Percentiles rank a stretch among this genome's conserved stretches.
Conservation (phyloP, 2,797 vertebrate species). For the Valencia hispanica region DNA sequence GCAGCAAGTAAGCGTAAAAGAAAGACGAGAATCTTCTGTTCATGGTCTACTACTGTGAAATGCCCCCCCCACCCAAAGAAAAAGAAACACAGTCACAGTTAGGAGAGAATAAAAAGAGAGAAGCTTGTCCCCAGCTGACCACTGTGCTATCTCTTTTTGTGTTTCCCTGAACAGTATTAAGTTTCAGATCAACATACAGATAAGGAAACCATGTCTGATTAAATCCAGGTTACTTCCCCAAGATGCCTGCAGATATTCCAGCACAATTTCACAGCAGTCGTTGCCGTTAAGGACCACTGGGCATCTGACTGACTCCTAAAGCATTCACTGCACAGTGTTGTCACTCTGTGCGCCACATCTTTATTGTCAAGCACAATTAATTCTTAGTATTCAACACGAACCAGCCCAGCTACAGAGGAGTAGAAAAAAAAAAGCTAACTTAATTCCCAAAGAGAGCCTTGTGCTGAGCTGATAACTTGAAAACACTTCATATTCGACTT, state of each 20-base stretch:
- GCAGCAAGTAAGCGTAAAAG: constrained; percentile 15
- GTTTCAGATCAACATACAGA: constrained; percentile 58
- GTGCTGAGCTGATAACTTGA: constrained; percentile 72
- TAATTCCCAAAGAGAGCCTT: constrained; percentile 75
- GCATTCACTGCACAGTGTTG: constrained; percentile 38
- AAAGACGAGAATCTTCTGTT: constrained; percentile 46
- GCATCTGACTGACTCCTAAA: constrained; percentile 24
- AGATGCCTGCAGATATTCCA: constrained; percentile 7
- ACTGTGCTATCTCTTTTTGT: constrained; percentile 23
- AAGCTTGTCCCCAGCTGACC: constrained; percentile 34
- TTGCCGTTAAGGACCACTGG: constrained; percentile 41
- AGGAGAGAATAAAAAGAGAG: constrained; percentile 37
- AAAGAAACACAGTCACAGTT: constrained; percentile 54
- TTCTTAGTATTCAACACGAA: constrained; percentile 58
- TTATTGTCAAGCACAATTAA: constrained; percentile 73
- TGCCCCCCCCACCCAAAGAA: constrained; percentile 34
- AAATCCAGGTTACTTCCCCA: constrained; percentile 33
- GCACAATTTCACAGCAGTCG: constrained; percentile 14
- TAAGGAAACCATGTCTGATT: constrained; percentile 45
- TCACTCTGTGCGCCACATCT: constrained; percentile 63
- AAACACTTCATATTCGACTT: constrained; percentile 71
- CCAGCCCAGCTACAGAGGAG: constrained; percentile 53
- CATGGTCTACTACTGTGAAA: constrained; percentile 63
- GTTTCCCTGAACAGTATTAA: constrained; percentile 33
- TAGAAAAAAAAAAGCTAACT: constrained; percentile 60